phyloP scores from a whole-genome alignment of 2,797 vertebrate genomes.

The Sebastes kiyomatsui region DNA sequence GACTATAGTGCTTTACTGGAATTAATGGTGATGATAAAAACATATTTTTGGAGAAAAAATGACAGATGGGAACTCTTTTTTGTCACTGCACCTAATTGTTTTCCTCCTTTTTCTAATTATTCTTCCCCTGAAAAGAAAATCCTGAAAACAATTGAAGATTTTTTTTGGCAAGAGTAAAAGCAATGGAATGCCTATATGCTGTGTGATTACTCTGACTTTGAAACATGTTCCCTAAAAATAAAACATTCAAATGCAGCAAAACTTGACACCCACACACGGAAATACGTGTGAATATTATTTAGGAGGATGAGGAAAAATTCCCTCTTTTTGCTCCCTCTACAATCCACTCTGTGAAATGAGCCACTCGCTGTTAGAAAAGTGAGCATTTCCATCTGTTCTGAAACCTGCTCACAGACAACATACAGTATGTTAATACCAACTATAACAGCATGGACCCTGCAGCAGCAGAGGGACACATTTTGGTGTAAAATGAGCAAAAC shows the following conservation, averaged over 20 bases:
- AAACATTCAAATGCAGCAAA: conserved; percentile 30
- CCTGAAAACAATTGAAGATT: neutral
- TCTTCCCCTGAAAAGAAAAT: neutral
- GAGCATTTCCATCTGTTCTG: conserved; percentile 39
- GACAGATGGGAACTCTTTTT: neutral
- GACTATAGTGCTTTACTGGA: neutral
- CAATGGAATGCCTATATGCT: neutral
- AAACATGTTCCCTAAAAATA: conserved; percentile 27
- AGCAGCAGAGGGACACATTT: neutral
- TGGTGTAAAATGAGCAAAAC: too few relatives aligned
- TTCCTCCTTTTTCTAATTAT: neutral
- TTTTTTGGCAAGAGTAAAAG: neutral
- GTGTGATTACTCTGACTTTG: conserved; percentile 17
- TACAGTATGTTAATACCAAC: conserved; percentile 1
- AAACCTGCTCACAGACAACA: neutral
- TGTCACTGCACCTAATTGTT: neutral
- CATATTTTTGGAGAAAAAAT: neutral
- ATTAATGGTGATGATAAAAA: neutral
- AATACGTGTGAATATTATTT: conserved; percentile 30
- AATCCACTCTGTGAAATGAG: conserved; percentile 48
- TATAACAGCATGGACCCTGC: neutral
- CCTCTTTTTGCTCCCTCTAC: conserved; percentile 12
- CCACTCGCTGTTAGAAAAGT: conserved; percentile 31
- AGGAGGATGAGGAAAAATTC: conserved; percentile 25
- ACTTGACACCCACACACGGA: conserved; percentile 26